Conservation (phyloP, 2,888 invertebrate genomes). For the Sympetrum striolatum region DNA sequence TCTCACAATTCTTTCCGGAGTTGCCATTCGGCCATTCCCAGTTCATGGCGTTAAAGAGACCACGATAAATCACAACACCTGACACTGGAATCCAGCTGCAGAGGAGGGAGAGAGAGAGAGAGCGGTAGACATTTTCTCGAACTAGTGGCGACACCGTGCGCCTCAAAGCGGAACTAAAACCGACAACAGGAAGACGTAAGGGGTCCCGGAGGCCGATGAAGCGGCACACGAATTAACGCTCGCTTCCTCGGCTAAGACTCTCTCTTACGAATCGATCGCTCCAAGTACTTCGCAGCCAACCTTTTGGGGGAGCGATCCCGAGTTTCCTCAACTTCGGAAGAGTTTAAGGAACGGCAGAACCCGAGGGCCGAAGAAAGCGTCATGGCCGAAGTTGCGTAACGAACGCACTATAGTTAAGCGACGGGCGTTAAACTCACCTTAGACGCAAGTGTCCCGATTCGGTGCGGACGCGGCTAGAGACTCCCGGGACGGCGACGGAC, state of each 20-base stretch:
- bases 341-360: no score
- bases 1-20: not conserved
- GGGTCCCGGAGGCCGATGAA: not conserved
- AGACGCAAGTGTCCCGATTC: not conserved
- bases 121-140: conserved; percentile 8
- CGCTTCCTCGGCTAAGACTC: not conserved
- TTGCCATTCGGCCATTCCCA: not conserved
- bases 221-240: not conserved
- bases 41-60: conserved; percentile 8
- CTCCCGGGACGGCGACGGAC: no score
- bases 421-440: conserved; percentile 5
- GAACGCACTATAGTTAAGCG: not conserved
- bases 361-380: not conserved
- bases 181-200: not conserved
- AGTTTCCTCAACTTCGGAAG: no score
- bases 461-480: not conserved
- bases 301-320: no score
- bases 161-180: conserved; percentile 19
- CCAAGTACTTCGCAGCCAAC: no score
- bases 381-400: not conserved
- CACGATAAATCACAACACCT: conserved; percentile 31
- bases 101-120: not conserved
- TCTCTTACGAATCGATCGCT: not conserved
- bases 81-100: conserved; percentile 6
- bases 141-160: conserved; percentile 1